phyloP scores from a whole-genome alignment of 2,797 vertebrate species.

The Phrynocephalus vlangalii region DNA sequence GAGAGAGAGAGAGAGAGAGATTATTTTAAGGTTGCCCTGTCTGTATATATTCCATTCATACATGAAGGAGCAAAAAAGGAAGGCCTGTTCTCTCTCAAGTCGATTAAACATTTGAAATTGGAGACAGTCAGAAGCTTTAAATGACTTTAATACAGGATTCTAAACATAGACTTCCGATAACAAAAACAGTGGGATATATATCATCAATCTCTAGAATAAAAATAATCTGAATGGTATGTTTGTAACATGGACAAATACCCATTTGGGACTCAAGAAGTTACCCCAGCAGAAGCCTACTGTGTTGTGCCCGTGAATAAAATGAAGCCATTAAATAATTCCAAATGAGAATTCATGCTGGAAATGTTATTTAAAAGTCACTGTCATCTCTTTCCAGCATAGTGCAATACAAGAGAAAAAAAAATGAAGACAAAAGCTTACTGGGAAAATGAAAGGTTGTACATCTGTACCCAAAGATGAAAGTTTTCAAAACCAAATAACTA shows the following conservation, averaged over 20 bases:
- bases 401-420: background rate
- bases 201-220: conserved; percentile 61
- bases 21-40: background rate
- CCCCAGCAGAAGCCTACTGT: conserved; percentile 58
- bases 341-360: conserved; percentile 43
- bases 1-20: no score
- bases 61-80: background rate
- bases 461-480: conserved; percentile 29
- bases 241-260: conserved; percentile 70
- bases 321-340: conserved; percentile 64
- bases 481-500: conserved; percentile 8
- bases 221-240: conserved; percentile 64
- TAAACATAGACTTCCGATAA: conserved; percentile 57
- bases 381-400: conserved; percentile 29
- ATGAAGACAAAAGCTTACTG: conserved; percentile 39
- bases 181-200: conserved; percentile 63
- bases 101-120: conserved; percentile 50
- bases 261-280: conserved; percentile 61
- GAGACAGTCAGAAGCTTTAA: conserved; percentile 51
- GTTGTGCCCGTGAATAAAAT: conserved; percentile 44
- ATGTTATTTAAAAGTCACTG: conserved; percentile 28
- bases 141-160: conserved; percentile 36
- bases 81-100: background rate
- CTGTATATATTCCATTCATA: background rate
- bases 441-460: conserved; percentile 30